phyloP scores from a whole-genome alignment of 2,888 invertebrate species.

The Erynnis tages region DNA sequence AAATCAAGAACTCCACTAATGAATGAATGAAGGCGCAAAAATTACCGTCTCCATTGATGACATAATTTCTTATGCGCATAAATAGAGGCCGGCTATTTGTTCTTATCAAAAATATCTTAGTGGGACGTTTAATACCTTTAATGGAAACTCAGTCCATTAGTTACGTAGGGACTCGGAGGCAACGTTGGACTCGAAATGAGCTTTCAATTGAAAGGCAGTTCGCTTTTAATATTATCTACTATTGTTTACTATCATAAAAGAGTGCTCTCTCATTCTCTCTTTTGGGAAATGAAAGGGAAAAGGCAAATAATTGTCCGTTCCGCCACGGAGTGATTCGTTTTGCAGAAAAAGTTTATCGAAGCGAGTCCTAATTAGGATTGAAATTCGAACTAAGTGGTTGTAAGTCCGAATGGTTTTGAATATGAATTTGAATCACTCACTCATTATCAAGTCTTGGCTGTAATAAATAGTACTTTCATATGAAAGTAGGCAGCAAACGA shows the following conservation, averaged over 20 bases:
- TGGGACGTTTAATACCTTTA: slow-evolving; percentile 10
- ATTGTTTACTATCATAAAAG: slow-evolving; percentile 28
- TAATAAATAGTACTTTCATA: too few species aligned
- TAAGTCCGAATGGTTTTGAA: too few species aligned
- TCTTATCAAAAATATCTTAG: background rate
- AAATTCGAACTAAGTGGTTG: slow-evolving; percentile 21
- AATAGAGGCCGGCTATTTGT: background rate
- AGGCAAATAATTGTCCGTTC: slow-evolving; percentile 25
- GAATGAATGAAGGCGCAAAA: too few species aligned
- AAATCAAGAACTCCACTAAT: too few species aligned
- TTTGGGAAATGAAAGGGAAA: slow-evolving; percentile 25
- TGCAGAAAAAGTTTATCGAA: slow-evolving; percentile 22
- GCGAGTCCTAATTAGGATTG: slow-evolving; percentile 25
- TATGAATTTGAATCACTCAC: too few species aligned
- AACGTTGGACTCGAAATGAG: slow-evolving; percentile 22
- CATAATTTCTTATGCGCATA: too few species aligned
- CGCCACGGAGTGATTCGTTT: slow-evolving; percentile 18
- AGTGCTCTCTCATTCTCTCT: slow-evolving; percentile 25
- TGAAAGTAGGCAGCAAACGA: too few species aligned
- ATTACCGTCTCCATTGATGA: too few species aligned
- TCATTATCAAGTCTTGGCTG: too few species aligned
- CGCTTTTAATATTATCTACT: slow-evolving; percentile 28
- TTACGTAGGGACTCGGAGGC: slow-evolving; percentile 15
- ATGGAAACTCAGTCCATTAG: slow-evolving; percentile 18
- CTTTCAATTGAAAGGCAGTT: slow-evolving; percentile 25